phyloP scores from a whole-genome alignment of 2,888 invertebrate species.

The Malacosoma neustria region DNA sequence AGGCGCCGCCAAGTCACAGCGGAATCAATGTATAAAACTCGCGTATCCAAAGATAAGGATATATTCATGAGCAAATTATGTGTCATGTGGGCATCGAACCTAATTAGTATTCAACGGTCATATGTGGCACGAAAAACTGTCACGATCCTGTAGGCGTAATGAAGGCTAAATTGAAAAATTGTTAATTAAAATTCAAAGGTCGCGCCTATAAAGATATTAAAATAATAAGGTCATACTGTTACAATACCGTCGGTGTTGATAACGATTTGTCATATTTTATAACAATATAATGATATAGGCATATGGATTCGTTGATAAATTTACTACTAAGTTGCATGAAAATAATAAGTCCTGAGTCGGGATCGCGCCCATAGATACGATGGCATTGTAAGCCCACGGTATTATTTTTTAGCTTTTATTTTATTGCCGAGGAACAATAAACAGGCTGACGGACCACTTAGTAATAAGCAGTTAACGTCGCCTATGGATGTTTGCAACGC shows the following conservation, averaged over 20 bases:
- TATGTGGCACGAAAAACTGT: constrained; percentile 21
- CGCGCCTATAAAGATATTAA: background rate
- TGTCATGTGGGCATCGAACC: constrained; percentile 26
- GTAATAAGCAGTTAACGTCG: too few species aligned
- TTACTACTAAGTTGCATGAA: too few species aligned
- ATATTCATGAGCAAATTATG: constrained; percentile 20
- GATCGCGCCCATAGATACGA: too few species aligned
- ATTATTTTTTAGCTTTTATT: too few species aligned
- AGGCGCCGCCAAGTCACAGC: constrained; percentile 16
- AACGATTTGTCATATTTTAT: too few species aligned
- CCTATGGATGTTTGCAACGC: too few species aligned
- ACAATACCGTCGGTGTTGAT: background rate
- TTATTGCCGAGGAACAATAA: too few species aligned
- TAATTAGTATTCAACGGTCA: constrained; percentile 16
- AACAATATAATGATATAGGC: too few species aligned
- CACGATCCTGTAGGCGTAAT: constrained; percentile 30
- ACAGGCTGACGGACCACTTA: too few species aligned
- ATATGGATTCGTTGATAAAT: too few species aligned
- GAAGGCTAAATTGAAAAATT: constrained; percentile 25
- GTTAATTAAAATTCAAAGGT: background rate
- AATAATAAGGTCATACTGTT: background rate
- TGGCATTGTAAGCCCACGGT: too few species aligned
- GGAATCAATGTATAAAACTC: constrained; percentile 21
- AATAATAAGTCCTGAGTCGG: too few species aligned
- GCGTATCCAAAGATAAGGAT: constrained; percentile 10